Evolutionary conservation across 2,797 vertebrate genomes (phyloP), one percentile per base, ranked within the genome.

Genomic region (Gallinago nigripennis): DNA sequence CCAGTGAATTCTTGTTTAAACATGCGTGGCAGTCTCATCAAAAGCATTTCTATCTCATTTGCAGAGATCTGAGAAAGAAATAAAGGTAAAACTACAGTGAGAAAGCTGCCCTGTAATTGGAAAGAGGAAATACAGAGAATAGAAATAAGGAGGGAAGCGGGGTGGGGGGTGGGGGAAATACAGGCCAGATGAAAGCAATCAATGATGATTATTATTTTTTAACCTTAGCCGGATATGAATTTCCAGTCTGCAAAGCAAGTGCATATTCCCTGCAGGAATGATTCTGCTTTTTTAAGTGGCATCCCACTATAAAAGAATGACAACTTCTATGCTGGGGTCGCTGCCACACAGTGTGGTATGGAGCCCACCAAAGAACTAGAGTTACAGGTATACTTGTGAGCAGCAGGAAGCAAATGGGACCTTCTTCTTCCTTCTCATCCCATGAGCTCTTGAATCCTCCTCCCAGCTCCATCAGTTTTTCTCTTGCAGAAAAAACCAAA

Each of bases 1-100:
- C 99, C 99, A 12, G 99, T 99, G 97, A 99, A 99, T 96, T 99
- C 99, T 98, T 99, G 99, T 60, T 98, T 98, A 96, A 99, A 99
- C 99, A 99, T 99, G 88, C 96, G 97, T 33, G 99, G 99, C 94
- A 99, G 98, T 77, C 98, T 98, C 80, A 98, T 97, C 98, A 99
- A 98, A 88, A 99, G 98, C 64, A 98, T 98, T 96, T 99, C 99
- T 68, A 99, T 98, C 96, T 99, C 99, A 21, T 94, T 98, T 19
- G 99, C 98, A 16, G 99, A 99, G 80, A 99, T 99, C 99, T 99
- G 96, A 75, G 58, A 78, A 96, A 90, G 89, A 95, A 91, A 87
- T 57, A 88, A 86, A 90, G 63, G 63, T 35, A 87, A 94, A 94
- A 92, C n/a, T 61, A 39, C 75, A 91, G 48, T 88, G 28, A 92